These are phyloP conservation scores for Setophaga petechia DNA, from an alignment of 2,113 vertebrate species.

Conservation along the genomic window DNA sequence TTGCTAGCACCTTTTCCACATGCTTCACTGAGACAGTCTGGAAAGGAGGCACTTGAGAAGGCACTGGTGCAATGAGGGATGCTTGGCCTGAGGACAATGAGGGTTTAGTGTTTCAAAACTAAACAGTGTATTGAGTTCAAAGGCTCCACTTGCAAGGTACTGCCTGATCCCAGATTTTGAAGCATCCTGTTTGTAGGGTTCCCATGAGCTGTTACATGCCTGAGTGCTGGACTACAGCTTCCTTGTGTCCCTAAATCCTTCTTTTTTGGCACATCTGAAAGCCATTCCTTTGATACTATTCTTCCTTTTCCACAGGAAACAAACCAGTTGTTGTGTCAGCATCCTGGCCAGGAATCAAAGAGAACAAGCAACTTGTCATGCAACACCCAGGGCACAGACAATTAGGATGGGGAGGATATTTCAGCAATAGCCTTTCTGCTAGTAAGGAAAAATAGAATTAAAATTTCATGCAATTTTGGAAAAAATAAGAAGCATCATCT, in stretches of 20 bases:
- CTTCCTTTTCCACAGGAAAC: constrained; percentile 40
- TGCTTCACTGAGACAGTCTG: neutral
- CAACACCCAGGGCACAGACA: neutral
- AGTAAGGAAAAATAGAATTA: neutral
- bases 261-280: constrained; percentile 2
- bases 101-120: neutral
- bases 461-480: neutral
- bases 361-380: neutral
- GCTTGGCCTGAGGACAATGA: neutral
- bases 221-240: neutral
- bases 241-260: neutral
- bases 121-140: neutral
- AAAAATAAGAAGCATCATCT: neutral
- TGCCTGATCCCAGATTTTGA: neutral
- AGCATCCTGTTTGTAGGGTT: neutral
- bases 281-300: neutral
- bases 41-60: neutral
- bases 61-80: no score
- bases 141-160: neutral
- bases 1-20: neutral
- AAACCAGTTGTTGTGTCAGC: constrained; percentile 16
- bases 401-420: neutral
- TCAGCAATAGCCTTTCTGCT: neutral
- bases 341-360: constrained; percentile 36
- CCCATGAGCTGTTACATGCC: neutral